These are phyloP conservation scores for Paramisgurnus dabryanus DNA, from an alignment of 2,113 vertebrate species.

Conservation along the genomic window DNA sequence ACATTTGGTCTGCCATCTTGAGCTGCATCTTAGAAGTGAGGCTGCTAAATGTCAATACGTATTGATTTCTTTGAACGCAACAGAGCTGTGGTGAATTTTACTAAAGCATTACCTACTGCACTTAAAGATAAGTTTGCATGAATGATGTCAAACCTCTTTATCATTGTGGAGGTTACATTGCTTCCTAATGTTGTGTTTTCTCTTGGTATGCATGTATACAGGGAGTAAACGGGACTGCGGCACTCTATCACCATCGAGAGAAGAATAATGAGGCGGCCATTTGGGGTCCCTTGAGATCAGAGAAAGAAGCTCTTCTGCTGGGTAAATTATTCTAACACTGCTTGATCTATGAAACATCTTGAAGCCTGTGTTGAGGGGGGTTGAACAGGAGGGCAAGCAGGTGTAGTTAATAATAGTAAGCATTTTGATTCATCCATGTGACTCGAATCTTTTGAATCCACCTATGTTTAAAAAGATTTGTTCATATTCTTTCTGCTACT, in stretches of 20 bases:
- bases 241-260: slow-evolving; percentile 77
- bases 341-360: slow-evolving; percentile 44
- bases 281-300: slow-evolving; percentile 78
- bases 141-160: slow-evolving; percentile 4
- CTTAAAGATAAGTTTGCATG: slow-evolving; percentile 16
- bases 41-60: slow-evolving; percentile 42
- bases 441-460: no score
- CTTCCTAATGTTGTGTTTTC: slow-evolving; percentile 17
- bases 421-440: no score
- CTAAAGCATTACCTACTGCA: slow-evolving; percentile 16
- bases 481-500: no score
- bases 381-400: background rate
- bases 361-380: background rate
- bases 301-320: slow-evolving; percentile 87
- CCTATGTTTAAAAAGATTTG: no score
- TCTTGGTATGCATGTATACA: slow-evolving; percentile 63
- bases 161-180: background rate
- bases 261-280: slow-evolving; percentile 76
- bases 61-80: slow-evolving; percentile 47
- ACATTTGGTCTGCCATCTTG: slow-evolving; percentile 35
- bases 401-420: background rate
- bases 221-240: slow-evolving; percentile 82
- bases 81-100: slow-evolving; percentile 33
- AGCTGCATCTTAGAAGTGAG: slow-evolving; percentile 24
- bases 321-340: slow-evolving; percentile 72